These are phyloP conservation scores for Salvator merianae DNA, from an alignment of 2,113 vertebrate species.

Conservation along the genomic window DNA sequence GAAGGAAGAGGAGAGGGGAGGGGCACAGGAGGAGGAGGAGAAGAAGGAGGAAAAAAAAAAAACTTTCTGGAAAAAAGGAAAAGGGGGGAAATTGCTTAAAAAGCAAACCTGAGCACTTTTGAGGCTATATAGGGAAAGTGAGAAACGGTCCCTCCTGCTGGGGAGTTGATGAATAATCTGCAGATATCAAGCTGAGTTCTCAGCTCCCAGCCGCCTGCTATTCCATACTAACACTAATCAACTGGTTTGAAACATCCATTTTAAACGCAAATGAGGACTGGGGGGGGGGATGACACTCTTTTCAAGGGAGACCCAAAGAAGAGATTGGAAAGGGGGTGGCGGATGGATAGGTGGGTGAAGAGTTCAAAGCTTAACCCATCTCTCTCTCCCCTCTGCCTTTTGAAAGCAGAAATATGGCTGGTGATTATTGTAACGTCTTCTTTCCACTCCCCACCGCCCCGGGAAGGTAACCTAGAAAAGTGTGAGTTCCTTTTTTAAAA, in stretches of 20 bases:
- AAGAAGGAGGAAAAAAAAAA: background rate
- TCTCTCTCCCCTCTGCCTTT: conserved; percentile 37
- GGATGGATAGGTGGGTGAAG: conserved; percentile 56
- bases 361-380: conserved; percentile 75
- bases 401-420: conserved; percentile 75
- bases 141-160: conserved; percentile 82
- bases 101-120: conserved; percentile 66
- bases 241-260: conserved; percentile 74
- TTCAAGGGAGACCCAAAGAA: conserved; percentile 68
- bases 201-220: conserved; percentile 73
- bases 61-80: conserved; percentile 23
- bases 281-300: conserved; percentile 60
- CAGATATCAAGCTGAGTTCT: conserved; percentile 78
- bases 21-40: background rate
- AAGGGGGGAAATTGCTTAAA: conserved; percentile 44
- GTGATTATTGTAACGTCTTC: conserved; percentile 77
- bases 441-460: no score
- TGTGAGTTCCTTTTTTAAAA: conserved; percentile 74
- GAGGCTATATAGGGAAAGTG: conserved; percentile 68
- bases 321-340: conserved; percentile 61
- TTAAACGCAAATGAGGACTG: conserved; percentile 81
- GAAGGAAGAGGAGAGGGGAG: conserved; percentile 11
- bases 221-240: conserved; percentile 78
- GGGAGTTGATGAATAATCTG: conserved; percentile 82
- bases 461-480: conserved; percentile 76